These are phyloP conservation scores for Bos javanicus DNA, from an alignment of 2,113 vertebrate species.

Conservation along the genomic window DNA sequence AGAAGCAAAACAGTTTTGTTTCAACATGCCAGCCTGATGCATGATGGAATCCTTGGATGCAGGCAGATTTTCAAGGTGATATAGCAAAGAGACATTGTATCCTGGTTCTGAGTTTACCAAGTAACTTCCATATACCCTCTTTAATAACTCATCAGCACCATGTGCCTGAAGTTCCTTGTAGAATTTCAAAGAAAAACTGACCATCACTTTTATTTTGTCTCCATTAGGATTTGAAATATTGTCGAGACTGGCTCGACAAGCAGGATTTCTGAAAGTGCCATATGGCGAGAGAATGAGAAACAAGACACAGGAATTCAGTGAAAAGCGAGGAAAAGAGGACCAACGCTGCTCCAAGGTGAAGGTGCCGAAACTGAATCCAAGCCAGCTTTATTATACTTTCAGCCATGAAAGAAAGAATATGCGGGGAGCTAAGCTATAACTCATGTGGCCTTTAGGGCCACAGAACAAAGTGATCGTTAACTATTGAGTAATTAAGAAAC, in stretches of 20 bases:
- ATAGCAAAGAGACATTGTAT: conserved; percentile 92
- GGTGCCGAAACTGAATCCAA: neutral
- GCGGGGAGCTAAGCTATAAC: too few relatives aligned
- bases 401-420: neutral
- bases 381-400: neutral
- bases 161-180: conserved; percentile 99
- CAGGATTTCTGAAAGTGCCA: neutral
- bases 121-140: conserved; percentile 91
- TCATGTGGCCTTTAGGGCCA: too few relatives aligned
- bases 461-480: too few relatives aligned
- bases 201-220: conserved; percentile 98
- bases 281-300: neutral
- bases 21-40: conserved; percentile 95
- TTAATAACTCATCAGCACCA: conserved; percentile 95
- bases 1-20: conserved; percentile 96
- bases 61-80: conserved; percentile 92
- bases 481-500: neutral
- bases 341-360: neutral
- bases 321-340: neutral
- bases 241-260: rapidly evolving
- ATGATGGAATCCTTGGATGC: conserved; percentile 90
- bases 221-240: conserved; percentile 98
- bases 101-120: conserved; percentile 90
- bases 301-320: neutral
- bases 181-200: conserved; percentile 99